These are phyloP conservation scores for Zaprionus capensis DNA, from an alignment of 1,140 invertebrate genomes.

Conservation along the genomic window DNA sequence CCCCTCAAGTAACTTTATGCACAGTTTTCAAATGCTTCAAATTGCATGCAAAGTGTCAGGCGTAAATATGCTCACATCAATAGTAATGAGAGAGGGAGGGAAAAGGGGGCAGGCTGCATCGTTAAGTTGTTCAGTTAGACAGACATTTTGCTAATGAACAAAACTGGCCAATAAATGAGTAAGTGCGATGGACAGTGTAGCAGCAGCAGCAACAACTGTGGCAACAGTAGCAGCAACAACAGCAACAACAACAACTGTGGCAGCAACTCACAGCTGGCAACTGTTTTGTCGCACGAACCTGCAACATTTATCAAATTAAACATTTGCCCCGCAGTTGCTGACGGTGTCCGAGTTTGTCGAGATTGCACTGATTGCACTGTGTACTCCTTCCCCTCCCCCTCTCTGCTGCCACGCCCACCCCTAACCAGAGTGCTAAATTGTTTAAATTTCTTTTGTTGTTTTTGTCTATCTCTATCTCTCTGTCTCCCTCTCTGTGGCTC, in stretches of 20 bases:
- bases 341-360: slow-evolving; percentile 15
- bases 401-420: not conserved
- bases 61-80: slow-evolving; percentile 74
- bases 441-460: slow-evolving; percentile 56
- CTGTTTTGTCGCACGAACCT: slow-evolving; percentile 75
- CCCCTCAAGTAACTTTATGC: slow-evolving; percentile 8
- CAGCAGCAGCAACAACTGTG: not conserved
- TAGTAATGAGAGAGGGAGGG: slow-evolving; percentile 40
- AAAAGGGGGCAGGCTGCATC: not conserved
- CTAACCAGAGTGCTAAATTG: slow-evolving; percentile 23
- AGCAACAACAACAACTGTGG: not conserved
- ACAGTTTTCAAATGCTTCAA: slow-evolving; percentile 24
- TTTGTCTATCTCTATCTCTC: slow-evolving; percentile 7
- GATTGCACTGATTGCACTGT: slow-evolving; percentile 60
- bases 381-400: slow-evolving; percentile 6
- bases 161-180: slow-evolving; percentile 67
- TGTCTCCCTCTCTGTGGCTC: not conserved
- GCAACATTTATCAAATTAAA: slow-evolving; percentile 79
- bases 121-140: slow-evolving; percentile 45
- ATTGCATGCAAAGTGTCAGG: slow-evolving; percentile 37
- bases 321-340: slow-evolving; percentile 32
- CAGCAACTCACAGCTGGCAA: slow-evolving; percentile 58
- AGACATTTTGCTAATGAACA: slow-evolving; percentile 57
- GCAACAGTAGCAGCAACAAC: not conserved
- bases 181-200: slow-evolving; percentile 39